Evolutionary conservation across 2,113 vertebrate species (phyloP), one percentile per base, ranked within the genome.

Genomic region (Bufo gargarizans): DNA sequence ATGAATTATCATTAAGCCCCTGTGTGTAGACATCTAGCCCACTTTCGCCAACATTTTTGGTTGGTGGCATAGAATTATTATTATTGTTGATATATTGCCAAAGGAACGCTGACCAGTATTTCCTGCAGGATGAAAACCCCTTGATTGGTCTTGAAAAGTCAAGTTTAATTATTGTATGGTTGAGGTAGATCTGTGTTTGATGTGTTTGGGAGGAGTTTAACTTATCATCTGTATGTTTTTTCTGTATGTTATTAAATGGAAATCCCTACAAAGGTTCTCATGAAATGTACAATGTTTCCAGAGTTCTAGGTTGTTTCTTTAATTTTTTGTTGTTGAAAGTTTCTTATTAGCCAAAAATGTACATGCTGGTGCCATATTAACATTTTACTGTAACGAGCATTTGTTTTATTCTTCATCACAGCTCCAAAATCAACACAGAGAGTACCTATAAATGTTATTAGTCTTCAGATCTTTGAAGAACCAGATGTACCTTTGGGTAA

Each of bases 401-500:
- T 65, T 78, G 9, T 78, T 87, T 56, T 87, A 53, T 72, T 87
- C 22, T 87, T 63, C 11, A 71, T 71, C 50, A 87, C 86, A 87
- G 77, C 77, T 81, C 77, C 86, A 69, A 81, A 81, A 81, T n/a
- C 76, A 78, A 81, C 77, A 81, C 63, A 87, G 63, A 81, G 49
- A 43, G 77, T 81, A 72, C 53, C 86, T 58, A 81, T 87, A 71
- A 53, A 79, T 69, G n/a, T 55, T 67, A 71, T 72, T 81, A 71
- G 65, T 33, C 50, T 80, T 81, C 77, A 81, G 4, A 71, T 87
- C 77, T 72, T 58, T 87, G 77, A 56, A 9, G 86, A 87, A 10
- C 22, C 86, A 56, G 86, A 81, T 71, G 77, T 72, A 47, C 43
- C 77, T 13, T 56, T 59, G 49, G 77, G 86, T 81, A 87, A 87